Evolutionary conservation across 2,113 vertebrate species (phyloP).

Genomic region (Urocolius indicus): DNA sequence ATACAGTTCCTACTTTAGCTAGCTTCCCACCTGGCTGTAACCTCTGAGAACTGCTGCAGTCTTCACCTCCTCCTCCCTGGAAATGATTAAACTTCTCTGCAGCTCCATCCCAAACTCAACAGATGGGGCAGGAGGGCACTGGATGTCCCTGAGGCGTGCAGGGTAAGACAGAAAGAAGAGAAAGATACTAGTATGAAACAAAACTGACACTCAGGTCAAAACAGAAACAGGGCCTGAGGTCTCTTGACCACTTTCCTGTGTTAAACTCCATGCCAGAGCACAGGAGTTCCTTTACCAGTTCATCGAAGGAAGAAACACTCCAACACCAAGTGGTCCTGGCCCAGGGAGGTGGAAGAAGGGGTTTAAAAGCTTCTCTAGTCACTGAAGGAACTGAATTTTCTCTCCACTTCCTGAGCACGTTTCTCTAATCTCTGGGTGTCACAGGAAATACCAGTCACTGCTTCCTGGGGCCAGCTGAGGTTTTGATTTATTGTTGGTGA

Average conservation of each 20-base stretch:
- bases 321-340: not conserved
- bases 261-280: not conserved
- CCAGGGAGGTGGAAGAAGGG: not conserved
- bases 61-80: not conserved
- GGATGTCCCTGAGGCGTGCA: not conserved
- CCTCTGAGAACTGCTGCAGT: not conserved
- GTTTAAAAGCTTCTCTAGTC: not conserved
- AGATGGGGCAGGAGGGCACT: not conserved
- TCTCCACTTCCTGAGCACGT: not conserved
- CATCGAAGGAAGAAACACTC: not conserved
- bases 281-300: not conserved
- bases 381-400: not conserved
- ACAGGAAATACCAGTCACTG: not conserved
- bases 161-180: not conserved
- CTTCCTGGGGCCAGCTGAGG: not conserved
- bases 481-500: not conserved
- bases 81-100: not conserved
- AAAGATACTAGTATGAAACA: not conserved
- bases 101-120: not conserved
- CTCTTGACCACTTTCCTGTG: not conserved
- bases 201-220: rapidly evolving
- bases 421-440: not conserved
- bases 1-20: not conserved
- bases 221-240: not conserved
- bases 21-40: not conserved